Conservation (phyloP, 2,797 vertebrate species). For the Spinibarbus caldwelli region DNA sequence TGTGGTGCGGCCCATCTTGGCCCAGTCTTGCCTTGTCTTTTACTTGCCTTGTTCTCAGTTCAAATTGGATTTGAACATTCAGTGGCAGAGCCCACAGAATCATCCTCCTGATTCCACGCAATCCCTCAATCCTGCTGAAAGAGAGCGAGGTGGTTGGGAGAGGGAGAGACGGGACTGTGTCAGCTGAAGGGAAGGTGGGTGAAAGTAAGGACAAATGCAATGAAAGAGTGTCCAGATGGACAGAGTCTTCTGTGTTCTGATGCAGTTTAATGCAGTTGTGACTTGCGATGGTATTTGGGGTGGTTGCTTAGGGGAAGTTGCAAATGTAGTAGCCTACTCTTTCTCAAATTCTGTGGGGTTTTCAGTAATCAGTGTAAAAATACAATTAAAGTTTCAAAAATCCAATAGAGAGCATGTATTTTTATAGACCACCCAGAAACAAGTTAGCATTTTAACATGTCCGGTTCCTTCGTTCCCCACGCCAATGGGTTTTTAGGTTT, state of each 20-base stretch:
- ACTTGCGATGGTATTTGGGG: not conserved
- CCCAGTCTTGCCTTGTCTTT: slow-evolving; percentile 26
- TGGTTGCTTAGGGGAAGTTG: not conserved
- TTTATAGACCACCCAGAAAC: not conserved
- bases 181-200: slow-evolving; percentile 12
- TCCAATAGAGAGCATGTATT: not conserved
- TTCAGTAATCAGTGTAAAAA: not conserved
- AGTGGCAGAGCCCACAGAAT: slow-evolving; percentile 61
- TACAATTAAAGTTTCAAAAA: not conserved
- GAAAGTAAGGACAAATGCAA: not conserved
- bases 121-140: slow-evolving; percentile 32
- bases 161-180: slow-evolving; percentile 43
- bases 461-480: not conserved
- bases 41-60: slow-evolving; percentile 54
- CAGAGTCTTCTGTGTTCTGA: not conserved
- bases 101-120: slow-evolving; percentile 46
- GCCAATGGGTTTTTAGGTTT: not conserved
- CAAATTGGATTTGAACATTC: slow-evolving; percentile 63
- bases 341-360: not conserved
- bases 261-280: not conserved
- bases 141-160: slow-evolving; percentile 2
- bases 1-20: not conserved
- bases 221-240: slow-evolving; percentile 26
- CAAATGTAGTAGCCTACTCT: too few species aligned
- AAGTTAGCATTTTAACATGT: not conserved